phyloP scores from a whole-genome alignment of 2,888 invertebrate genomes.

The Diarsia rubi region DNA sequence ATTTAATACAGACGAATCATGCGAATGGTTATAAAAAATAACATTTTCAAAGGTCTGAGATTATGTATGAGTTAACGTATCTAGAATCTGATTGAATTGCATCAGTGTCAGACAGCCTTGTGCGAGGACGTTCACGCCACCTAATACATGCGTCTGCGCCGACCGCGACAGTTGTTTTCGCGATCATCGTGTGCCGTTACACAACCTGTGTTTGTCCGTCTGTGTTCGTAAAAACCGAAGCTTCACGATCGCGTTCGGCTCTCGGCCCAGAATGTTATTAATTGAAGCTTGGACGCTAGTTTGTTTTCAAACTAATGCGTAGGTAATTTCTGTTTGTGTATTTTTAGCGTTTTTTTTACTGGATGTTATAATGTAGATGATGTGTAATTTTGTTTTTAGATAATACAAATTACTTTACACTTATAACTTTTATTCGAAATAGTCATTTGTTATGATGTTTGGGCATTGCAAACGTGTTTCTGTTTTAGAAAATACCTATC shows the following conservation, averaged over 20 bases:
- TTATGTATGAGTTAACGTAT: conserved; percentile 65
- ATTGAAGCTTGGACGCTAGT: conserved; percentile 43
- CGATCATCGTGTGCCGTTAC: conserved; percentile 67
- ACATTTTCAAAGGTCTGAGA: conserved; percentile 37
- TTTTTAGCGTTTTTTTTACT: background rate
- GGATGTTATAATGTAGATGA: background rate
- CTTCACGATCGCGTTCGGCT: conserved; percentile 44
- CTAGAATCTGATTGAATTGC: conserved; percentile 73
- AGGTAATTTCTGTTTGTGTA: conserved; percentile 30
- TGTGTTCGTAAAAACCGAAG: conserved; percentile 55
- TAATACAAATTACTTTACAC: background rate
- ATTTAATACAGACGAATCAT: conserved; percentile 38
- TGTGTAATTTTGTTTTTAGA: conserved; percentile 1
- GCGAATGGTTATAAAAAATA: conserved; percentile 41
- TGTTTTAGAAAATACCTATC: conserved; percentile 13
- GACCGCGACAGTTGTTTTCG: conserved; percentile 69
- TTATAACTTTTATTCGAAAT: conserved; percentile 1
- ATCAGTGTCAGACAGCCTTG: conserved; percentile 79
- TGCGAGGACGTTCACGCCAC: conserved; percentile 78
- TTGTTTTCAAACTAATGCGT: conserved; percentile 36
- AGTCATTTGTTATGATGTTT: conserved; percentile 1
- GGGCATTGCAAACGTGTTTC: background rate
- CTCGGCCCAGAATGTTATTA: conserved; percentile 36
- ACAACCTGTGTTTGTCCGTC: conserved; percentile 59
- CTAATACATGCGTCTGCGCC: conserved; percentile 77